A percentile compares a stretch with the other conserved stretches of the same genome.
These are phyloP conservation scores for Carapus acus DNA, from an alignment of 2,797 vertebrate species.

Conservation along the genomic window DNA sequence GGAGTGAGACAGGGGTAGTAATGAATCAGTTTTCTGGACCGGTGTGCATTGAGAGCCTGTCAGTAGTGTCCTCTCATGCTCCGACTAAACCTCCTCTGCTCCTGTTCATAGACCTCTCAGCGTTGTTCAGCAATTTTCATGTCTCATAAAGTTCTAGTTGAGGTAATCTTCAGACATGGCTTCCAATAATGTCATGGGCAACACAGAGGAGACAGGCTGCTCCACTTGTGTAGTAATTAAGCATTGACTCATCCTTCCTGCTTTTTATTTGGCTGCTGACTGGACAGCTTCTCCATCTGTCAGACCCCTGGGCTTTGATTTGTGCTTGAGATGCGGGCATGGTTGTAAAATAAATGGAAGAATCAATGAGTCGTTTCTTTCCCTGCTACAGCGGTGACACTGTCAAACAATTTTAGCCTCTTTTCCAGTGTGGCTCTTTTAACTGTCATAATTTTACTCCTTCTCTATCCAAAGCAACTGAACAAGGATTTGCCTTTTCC, in stretches of 20 bases:
- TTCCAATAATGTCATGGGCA: slow-evolving; percentile 52
- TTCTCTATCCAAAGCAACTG: too few relatives aligned
- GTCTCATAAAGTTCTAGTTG: slow-evolving; percentile 53
- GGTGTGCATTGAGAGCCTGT: slow-evolving; percentile 59
- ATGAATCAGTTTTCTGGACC: slow-evolving; percentile 61
- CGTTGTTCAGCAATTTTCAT: slow-evolving; percentile 59
- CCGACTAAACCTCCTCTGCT: slow-evolving; percentile 42
- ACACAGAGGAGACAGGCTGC: slow-evolving; percentile 37
- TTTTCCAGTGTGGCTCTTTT: slow-evolving; percentile 4
- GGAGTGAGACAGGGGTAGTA: slow-evolving; percentile 62
- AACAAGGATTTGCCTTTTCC: too few relatives aligned
- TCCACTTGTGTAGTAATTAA: slow-evolving; percentile 50
- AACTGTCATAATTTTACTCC: too few relatives aligned
- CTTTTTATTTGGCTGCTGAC: slow-evolving; percentile 38
- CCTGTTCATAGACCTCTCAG: slow-evolving; percentile 25
- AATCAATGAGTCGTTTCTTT: slow-evolving; percentile 23
- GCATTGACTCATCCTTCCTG: slow-evolving; percentile 40
- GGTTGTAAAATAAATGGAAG: slow-evolving; percentile 26
- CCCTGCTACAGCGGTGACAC: slow-evolving; percentile 21
- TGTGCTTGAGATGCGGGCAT: slow-evolving; percentile 21
- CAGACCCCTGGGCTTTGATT: slow-evolving; percentile 11
- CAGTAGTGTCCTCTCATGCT: slow-evolving; percentile 46
- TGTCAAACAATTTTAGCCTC: slow-evolving; percentile 34
- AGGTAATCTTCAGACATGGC: slow-evolving; percentile 48
- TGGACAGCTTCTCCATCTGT: slow-evolving; percentile 27